A percentile compares a stretch with the other conserved stretches of the same genome.
phyloP scores from a whole-genome alignment of 2,113 vertebrate genomes.

The Lepidiolamprologus cunningtoni region DNA sequence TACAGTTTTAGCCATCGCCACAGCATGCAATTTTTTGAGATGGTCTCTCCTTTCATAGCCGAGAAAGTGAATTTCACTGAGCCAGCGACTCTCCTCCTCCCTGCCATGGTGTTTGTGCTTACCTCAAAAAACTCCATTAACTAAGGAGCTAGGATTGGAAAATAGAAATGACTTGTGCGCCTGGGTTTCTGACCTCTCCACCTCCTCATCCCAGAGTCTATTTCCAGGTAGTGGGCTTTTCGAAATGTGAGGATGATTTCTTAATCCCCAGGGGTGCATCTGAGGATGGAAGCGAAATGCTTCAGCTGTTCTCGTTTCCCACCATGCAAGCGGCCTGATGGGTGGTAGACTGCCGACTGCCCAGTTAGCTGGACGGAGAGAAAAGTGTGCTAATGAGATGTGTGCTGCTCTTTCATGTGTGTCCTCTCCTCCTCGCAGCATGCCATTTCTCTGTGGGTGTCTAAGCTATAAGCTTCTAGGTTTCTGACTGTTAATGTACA shows the following conservation, averaged over 20 bases:
- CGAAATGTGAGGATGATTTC: conserved; percentile 48
- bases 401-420: conserved; percentile 19
- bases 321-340: background rate
- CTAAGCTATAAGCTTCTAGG: background rate
- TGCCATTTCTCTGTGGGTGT: conserved; percentile 7
- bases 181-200: background rate
- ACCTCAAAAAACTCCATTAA: conserved; percentile 33
- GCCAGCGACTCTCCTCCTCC: background rate
- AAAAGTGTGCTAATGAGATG: conserved; percentile 37
- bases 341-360: background rate
- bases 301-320: background rate
- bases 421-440: conserved; percentile 17
- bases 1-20: background rate
- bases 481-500: conserved; percentile 6
- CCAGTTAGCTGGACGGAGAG: background rate
- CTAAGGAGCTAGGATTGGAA: background rate
- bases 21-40: background rate
- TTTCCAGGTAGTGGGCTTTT: conserved; percentile 15
- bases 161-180: conserved; percentile 34
- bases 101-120: background rate
- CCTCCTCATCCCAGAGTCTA: conserved; percentile 22
- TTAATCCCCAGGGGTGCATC: conserved; percentile 44
- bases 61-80: background rate
- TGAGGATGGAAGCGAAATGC: background rate
- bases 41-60: background rate